These are phyloP conservation scores for Drosophila takahashii DNA, from an alignment of 1,140 invertebrate genomes.

Conservation along the genomic window DNA sequence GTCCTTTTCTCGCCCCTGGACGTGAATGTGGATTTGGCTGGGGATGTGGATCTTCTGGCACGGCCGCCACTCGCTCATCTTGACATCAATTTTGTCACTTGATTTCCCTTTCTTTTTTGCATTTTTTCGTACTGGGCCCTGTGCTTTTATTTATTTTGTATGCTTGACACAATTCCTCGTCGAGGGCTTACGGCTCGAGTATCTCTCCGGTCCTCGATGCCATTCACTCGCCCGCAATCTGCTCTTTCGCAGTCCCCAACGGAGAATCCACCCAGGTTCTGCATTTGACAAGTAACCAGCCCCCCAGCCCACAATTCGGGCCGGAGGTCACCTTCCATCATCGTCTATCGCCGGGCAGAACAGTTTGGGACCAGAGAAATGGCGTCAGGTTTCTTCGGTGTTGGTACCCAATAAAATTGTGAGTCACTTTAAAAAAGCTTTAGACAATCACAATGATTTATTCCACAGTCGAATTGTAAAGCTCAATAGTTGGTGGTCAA, in stretches of 20 bases:
- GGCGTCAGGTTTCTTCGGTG: constrained; percentile 19
- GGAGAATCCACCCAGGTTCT: constrained; percentile 8
- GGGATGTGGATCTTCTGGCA: constrained; percentile 26
- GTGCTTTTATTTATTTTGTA: constrained; percentile 69
- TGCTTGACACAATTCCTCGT: constrained; percentile 75
- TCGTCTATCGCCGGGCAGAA: neutral
- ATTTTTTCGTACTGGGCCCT: constrained; percentile 14
- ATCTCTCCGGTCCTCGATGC: constrained; percentile 59
- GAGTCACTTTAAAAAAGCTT: constrained; percentile 2
- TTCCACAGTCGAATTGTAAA: too few species aligned
- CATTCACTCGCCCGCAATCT: constrained; percentile 62
- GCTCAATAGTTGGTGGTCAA: neutral
- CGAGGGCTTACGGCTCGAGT: constrained; percentile 66
- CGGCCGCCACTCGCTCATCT: constrained; percentile 56
- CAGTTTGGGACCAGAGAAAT: constrained; percentile 9
- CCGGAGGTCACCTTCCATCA: constrained; percentile 34
- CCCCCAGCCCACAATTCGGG: neutral
- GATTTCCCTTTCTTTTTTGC: constrained; percentile 53
- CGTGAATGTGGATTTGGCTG: constrained; percentile 11
- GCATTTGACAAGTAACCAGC: constrained; percentile 23
- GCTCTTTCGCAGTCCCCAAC: constrained; percentile 62
- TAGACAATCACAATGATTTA: neutral
- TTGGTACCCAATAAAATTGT: constrained; percentile 18
- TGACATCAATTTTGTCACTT: constrained; percentile 79
- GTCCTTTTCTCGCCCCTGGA: constrained; percentile 21